A percentile compares a stretch with the other conserved stretches of the same genome.
Conservation (phyloP, 1,140 invertebrate genomes). For the Andricus grossulariae region DNA sequence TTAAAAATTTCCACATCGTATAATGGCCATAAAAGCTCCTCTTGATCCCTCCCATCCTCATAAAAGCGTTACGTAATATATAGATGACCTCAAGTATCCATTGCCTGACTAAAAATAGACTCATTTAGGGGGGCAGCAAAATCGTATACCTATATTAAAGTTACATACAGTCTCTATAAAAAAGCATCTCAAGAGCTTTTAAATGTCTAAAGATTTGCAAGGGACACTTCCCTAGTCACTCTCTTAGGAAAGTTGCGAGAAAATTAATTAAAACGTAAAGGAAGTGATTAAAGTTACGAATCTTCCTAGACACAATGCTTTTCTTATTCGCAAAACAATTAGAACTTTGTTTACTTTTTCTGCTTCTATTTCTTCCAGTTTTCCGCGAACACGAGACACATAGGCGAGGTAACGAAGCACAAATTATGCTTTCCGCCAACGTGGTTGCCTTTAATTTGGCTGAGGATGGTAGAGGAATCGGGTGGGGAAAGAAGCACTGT, state of each 20-base stretch:
- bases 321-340: neutral
- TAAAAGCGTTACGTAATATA: too few relatives aligned
- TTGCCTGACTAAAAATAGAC: too few relatives aligned
- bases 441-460: conserved; percentile 10
- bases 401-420: conserved; percentile 2
- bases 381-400: neutral
- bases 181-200: too few relatives aligned
- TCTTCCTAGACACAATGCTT: neutral
- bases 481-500: conserved; percentile 27
- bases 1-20: too few relatives aligned
- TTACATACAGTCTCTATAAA: too few relatives aligned
- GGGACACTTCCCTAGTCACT: neutral
- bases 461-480: conserved; percentile 9
- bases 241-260: neutral
- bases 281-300: conserved; percentile 13
- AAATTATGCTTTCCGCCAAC: conserved; percentile 31
- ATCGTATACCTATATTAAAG: too few relatives aligned
- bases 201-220: neutral
- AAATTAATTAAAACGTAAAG: conserved; percentile 11
- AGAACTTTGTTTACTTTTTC: conserved; percentile 18
- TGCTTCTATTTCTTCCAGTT: neutral
- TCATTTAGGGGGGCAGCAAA: too few relatives aligned
- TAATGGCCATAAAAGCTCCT: too few relatives aligned
- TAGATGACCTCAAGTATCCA: too few relatives aligned
- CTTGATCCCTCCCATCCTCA: too few relatives aligned